Evolutionary conservation across 2,888 invertebrate species (phyloP).

Genomic region (Orthosia gracilis): DNA sequence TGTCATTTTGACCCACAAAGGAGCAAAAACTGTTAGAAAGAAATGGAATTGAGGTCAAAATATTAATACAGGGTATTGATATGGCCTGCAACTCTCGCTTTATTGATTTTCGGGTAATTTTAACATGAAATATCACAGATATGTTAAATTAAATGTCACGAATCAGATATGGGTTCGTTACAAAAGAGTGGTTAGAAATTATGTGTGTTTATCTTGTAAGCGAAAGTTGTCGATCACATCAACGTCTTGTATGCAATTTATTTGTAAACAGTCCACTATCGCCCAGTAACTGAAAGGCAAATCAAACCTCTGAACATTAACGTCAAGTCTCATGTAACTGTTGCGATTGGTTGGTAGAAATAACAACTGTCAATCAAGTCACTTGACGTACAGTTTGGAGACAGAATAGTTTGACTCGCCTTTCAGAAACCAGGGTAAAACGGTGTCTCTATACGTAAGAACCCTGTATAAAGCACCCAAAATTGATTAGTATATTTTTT

Average conservation of each 20-base stretch:
- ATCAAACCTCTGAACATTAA: background rate
- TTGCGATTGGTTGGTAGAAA: background rate
- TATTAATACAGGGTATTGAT: background rate
- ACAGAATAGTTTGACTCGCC: background rate
- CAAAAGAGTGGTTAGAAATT: too few species aligned
- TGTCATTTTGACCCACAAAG: background rate
- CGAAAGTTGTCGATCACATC: background rate
- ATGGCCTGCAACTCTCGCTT: background rate
- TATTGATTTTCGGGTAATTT: constrained; percentile 8
- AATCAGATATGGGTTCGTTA: background rate
- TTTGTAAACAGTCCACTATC: constrained; percentile 15
- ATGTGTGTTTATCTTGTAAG: too few species aligned
- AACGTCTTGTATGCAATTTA: background rate
- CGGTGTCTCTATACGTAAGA: constrained; percentile 72
- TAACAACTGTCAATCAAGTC: background rate
- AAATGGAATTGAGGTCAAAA: background rate
- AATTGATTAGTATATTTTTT: constrained; percentile 75
- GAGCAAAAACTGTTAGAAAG: background rate
- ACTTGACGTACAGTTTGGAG: background rate
- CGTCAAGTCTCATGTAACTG: background rate
- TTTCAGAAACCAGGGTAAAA: background rate
- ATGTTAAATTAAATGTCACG: too few species aligned
- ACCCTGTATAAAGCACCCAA: constrained; percentile 75
- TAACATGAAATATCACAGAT: too few species aligned
- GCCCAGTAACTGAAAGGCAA: background rate